Conservation (phyloP, 2,888 invertebrate genomes). For the Philereme transversata region DNA sequence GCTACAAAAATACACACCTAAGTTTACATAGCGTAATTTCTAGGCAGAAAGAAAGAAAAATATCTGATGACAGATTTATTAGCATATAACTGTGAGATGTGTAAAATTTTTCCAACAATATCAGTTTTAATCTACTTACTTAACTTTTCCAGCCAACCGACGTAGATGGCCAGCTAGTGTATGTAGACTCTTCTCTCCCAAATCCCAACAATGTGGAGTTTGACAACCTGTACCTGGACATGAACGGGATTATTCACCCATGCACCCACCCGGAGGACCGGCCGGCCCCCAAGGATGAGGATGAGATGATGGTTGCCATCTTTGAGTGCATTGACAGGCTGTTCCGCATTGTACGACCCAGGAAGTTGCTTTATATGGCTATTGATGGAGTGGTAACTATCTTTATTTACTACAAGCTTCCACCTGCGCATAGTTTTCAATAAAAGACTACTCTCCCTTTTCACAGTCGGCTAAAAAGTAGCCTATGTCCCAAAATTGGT, state of each 20-base stretch:
- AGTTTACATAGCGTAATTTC: too few species aligned
- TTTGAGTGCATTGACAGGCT: conserved; percentile 99
- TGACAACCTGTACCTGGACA: conserved; percentile 99
- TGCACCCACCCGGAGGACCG: conserved; percentile 99
- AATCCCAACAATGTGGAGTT: conserved; percentile 99
- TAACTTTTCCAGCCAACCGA: conserved; percentile 85
- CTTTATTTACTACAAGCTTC: too few species aligned
- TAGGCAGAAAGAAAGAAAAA: too few species aligned
- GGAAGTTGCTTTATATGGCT: conserved; percentile 98
- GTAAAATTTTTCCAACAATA: too few species aligned
- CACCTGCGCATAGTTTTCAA: too few species aligned
- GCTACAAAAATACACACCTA: too few species aligned
- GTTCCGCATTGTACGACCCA: conserved; percentile 95
- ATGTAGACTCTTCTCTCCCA: conserved; percentile 92
- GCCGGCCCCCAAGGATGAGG: conserved; percentile 98
- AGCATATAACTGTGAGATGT: too few species aligned
- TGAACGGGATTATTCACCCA: conserved; percentile 99
- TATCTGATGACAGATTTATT: too few species aligned
- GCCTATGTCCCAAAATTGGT: too few species aligned
- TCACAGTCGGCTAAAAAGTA: too few species aligned
- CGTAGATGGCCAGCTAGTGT: conserved; percentile 89
- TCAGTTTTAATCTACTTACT: neutral
- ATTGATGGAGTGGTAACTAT: conserved; percentile 97
- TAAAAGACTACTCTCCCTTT: too few species aligned
- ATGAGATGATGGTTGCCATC: conserved; percentile 99